phyloP scores from a whole-genome alignment of 2,113 vertebrate genomes.

The Sphaerodactylus townsendi region DNA sequence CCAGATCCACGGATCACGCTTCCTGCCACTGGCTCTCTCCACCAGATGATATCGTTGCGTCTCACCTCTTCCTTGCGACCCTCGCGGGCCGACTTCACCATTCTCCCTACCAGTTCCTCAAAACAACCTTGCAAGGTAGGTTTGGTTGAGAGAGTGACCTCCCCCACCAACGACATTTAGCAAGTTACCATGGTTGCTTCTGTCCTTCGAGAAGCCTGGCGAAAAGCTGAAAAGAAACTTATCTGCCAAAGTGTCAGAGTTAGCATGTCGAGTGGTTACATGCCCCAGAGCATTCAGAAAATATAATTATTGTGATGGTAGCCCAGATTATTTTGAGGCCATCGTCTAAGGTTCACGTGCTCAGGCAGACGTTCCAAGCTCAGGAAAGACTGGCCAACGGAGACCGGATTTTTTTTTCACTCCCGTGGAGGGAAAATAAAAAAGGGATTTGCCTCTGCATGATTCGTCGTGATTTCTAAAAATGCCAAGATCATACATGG shows the following conservation, averaged over 20 bases:
- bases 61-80: no score
- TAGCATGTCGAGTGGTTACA: conserved; percentile 19
- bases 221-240: conserved; percentile 4
- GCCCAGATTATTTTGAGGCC: conserved; percentile 53
- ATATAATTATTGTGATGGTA: conserved; percentile 40
- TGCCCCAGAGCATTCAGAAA: conserved; percentile 44
- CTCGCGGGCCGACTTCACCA: no score
- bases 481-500: conserved; percentile 16
- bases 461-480: conserved; percentile 46
- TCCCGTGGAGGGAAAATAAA: conserved; percentile 46
- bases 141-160: no score
- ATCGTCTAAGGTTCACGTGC: conserved; percentile 52
- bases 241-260: not conserved
- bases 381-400: conserved; percentile 44
- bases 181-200: not conserved
- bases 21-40: no score
- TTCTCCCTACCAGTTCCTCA: no score
- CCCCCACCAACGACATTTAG: no score
- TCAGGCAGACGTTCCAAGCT: conserved; percentile 52
- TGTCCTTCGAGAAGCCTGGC: not conserved
- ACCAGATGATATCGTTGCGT: no score
- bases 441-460: conserved; percentile 14
- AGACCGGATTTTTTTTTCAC: conserved; percentile 47
- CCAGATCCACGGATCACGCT: no score
- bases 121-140: no score